Evolutionary conservation across 2,888 invertebrate species (phyloP).

Genomic region (Morpho achilles): DNA sequence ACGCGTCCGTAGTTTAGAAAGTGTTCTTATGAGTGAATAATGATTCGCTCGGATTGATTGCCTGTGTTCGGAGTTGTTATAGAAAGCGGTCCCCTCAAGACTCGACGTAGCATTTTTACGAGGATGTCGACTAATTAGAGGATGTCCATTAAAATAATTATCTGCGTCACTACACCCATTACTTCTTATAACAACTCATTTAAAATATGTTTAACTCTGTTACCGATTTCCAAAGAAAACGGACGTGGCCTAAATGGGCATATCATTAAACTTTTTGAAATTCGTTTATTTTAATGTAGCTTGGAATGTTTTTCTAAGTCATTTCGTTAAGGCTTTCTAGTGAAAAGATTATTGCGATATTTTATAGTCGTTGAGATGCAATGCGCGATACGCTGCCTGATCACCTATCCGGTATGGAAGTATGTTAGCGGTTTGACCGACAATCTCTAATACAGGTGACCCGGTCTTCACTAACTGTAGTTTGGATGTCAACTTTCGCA

Average conservation of each 20-base stretch:
- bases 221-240: slow-evolving; percentile 1
- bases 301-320: no score
- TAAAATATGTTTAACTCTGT: slow-evolving; percentile 6
- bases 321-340: no score
- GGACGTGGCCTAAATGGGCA: not conserved
- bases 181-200: not conserved
- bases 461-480: slow-evolving; percentile 70
- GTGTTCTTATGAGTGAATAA: slow-evolving; percentile 64
- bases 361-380: slow-evolving; percentile 21
- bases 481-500: slow-evolving; percentile 59
- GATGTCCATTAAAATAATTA: slow-evolving; percentile 44
- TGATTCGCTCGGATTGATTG: slow-evolving; percentile 70
- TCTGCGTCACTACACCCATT: slow-evolving; percentile 14
- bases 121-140: slow-evolving; percentile 58
- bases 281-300: no score
- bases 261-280: no score
- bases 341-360: slow-evolving; percentile 17
- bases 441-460: slow-evolving; percentile 60
- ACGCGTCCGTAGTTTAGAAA: slow-evolving; percentile 57
- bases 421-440: slow-evolving; percentile 51
- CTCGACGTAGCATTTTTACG: slow-evolving; percentile 53
- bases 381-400: slow-evolving; percentile 25
- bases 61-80: slow-evolving; percentile 61
- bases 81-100: slow-evolving; percentile 64
- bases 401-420: slow-evolving; percentile 48